Percentiles rank a stretch among this genome's conserved stretches.
phyloP scores from a whole-genome alignment of 2,797 vertebrate species.

The Platalea minor region DNA sequence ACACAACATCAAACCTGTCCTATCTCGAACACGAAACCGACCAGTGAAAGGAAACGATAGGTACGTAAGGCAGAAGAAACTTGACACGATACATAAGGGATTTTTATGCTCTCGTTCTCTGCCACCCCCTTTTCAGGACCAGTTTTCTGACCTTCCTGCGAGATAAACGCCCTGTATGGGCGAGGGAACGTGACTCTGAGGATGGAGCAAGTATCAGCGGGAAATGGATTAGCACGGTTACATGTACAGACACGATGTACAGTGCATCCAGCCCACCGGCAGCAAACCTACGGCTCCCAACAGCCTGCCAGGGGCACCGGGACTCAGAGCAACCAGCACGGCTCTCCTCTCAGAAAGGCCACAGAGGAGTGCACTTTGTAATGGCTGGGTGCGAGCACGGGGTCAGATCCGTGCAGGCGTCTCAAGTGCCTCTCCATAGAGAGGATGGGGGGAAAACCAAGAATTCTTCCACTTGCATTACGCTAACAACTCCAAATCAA shows the following conservation, averaged over 20 bases:
- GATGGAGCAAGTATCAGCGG: not conserved
- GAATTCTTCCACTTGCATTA: not conserved
- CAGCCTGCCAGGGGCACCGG: not conserved
- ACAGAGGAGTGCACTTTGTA: not conserved
- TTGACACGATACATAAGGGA: accelerated
- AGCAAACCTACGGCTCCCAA: not conserved
- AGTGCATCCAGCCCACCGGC: not conserved
- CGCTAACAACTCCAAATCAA: not conserved
- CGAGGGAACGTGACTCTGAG: not conserved
- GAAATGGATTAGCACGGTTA: not conserved
- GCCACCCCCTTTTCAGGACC: not conserved
- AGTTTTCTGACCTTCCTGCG: not conserved
- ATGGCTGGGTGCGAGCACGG: not conserved
- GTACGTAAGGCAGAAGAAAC: not conserved
- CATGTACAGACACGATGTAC: not conserved
- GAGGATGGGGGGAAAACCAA: not conserved
- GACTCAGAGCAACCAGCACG: not conserved
- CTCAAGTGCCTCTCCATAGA: conserved; percentile 15
- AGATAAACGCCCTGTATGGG: not conserved
- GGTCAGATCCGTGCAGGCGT: not conserved
- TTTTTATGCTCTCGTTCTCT: not conserved
- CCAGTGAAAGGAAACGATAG: not conserved
- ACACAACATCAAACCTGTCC: not conserved
- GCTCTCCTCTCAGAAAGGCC: not conserved
- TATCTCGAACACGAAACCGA: not conserved